phyloP scores from a whole-genome alignment of 2,113 vertebrate species.

The Limanda limanda region DNA sequence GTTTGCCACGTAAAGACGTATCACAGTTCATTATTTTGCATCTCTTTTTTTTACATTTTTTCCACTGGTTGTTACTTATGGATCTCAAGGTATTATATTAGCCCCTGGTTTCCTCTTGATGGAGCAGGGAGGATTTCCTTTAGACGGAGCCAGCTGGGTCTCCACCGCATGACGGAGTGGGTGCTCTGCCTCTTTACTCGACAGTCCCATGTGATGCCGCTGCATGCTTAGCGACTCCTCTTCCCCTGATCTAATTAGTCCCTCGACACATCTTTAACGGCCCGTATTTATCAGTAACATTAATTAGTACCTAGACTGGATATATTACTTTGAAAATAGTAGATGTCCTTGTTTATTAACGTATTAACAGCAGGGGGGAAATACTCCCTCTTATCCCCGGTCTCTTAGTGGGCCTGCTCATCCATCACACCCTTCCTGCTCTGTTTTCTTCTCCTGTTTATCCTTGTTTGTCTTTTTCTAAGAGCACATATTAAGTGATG shows the following conservation, averaged over 20 bases:
- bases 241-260: slow-evolving; percentile 85
- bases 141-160: slow-evolving; percentile 43
- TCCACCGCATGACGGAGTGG: slow-evolving; percentile 71
- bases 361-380: slow-evolving; percentile 72
- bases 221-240: slow-evolving; percentile 73
- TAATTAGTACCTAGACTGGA: slow-evolving; percentile 81
- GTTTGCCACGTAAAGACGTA: slow-evolving; percentile 70
- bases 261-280: slow-evolving; percentile 74
- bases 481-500: slow-evolving; percentile 66
- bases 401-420: slow-evolving; percentile 64
- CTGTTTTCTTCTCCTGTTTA: slow-evolving; percentile 58
- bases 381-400: slow-evolving; percentile 65
- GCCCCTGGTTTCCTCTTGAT: slow-evolving; percentile 63
- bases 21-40: slow-evolving; percentile 71
- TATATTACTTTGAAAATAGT: slow-evolving; percentile 77
- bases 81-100: slow-evolving; percentile 71
- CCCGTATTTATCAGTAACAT: slow-evolving; percentile 83
- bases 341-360: slow-evolving; percentile 81
- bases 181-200: slow-evolving; percentile 61
- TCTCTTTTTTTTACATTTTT: slow-evolving; percentile 64
- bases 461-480: slow-evolving; percentile 72
- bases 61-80: slow-evolving; percentile 67
- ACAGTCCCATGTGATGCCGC: slow-evolving; percentile 61
- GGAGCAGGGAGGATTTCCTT: slow-evolving; percentile 61
- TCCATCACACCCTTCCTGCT: slow-evolving; percentile 66